Conservation (phyloP, 2,113 vertebrate genomes). For the Nesoenas mayeri region DNA sequence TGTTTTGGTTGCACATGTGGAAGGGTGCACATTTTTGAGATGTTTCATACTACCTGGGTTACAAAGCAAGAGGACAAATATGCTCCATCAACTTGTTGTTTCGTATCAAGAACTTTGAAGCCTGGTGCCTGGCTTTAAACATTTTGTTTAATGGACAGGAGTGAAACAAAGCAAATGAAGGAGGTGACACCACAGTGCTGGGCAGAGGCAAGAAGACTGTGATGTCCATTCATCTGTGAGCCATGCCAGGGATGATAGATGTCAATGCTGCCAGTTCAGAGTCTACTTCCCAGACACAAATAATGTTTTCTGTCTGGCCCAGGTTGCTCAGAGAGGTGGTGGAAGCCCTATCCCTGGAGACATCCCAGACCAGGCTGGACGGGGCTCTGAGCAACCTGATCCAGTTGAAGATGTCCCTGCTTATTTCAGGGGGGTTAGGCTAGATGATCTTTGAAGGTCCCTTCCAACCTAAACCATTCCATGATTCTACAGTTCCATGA, state of each 20-base stretch:
- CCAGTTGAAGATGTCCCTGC: too few species aligned
- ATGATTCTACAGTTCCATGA: too few species aligned
- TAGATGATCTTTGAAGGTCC: too few species aligned
- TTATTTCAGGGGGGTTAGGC: too few species aligned
- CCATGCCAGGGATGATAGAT: background rate
- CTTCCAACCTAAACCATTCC: too few species aligned
- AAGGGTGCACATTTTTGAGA: background rate
- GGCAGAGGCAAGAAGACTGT: background rate
- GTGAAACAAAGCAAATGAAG: background rate
- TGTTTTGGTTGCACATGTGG: background rate
- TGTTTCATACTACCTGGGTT: background rate
- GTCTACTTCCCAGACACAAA: too few species aligned
- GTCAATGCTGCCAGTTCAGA: background rate
- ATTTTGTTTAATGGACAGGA: background rate
- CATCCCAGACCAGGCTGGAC: too few species aligned
- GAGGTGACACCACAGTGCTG: background rate
- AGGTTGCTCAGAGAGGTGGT: too few species aligned
- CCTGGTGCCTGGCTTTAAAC: background rate
- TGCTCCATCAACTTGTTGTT: background rate
- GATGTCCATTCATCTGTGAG: background rate
- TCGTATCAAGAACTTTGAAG: background rate
- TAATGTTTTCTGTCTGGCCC: too few species aligned
- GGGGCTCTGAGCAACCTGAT: too few species aligned
- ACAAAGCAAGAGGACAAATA: background rate
- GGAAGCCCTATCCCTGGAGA: too few species aligned